Percentiles rank a stretch among this genome's conserved stretches.
Evolutionary conservation across 2,113 vertebrate genomes (phyloP).

Genomic region (Pterocles burchelli): DNA sequence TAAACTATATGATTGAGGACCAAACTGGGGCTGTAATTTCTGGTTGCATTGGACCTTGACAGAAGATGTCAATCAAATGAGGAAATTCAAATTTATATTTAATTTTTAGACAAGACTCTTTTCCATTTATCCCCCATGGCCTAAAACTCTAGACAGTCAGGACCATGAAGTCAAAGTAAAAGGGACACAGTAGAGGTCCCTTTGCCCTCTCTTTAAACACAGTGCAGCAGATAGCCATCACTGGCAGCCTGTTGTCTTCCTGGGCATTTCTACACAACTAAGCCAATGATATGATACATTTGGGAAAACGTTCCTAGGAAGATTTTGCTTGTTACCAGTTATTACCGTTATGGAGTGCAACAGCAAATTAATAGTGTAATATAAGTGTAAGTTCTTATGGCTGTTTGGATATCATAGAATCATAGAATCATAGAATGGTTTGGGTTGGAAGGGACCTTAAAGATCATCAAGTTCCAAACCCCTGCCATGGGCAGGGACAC

Average conservation of each 20-base stretch:
- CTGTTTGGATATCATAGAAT: background rate
- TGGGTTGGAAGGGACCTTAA: too few species aligned
- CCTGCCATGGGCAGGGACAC: too few species aligned
- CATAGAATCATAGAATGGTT: too few species aligned
- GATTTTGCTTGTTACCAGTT: background rate
- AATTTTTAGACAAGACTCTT: background rate
- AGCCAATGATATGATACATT: background rate
- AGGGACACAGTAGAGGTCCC: background rate
- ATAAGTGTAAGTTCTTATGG: conserved; percentile 22
- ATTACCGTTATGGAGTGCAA: background rate
- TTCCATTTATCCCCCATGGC: background rate
- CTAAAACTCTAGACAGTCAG: background rate
- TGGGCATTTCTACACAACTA: background rate
- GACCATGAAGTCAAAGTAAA: background rate
- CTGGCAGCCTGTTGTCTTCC: background rate
- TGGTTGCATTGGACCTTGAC: background rate
- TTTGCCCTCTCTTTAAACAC: background rate
- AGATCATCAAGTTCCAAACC: too few species aligned
- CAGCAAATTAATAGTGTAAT: background rate
- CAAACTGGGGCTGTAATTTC: background rate
- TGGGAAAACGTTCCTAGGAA: background rate
- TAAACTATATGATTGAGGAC: background rate
- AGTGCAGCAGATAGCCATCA: too few species aligned
- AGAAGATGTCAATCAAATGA: background rate
- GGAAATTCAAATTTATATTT: background rate